These are phyloP conservation scores for Brachymystax lenok DNA, from an alignment of 2,797 vertebrate genomes.

Conservation along the genomic window DNA sequence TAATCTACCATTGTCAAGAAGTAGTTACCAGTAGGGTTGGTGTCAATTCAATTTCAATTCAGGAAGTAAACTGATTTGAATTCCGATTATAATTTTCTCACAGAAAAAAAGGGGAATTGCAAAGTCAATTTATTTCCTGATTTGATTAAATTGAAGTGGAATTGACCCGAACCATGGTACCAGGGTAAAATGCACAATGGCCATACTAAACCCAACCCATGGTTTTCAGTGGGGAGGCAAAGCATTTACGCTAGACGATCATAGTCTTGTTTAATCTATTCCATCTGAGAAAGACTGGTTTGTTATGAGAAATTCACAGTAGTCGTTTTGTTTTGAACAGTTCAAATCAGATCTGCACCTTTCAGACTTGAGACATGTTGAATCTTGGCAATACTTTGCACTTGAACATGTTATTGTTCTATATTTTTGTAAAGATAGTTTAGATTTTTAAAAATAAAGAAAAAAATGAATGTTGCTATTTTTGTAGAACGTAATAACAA, in stretches of 20 bases:
- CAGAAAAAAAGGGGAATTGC: no score
- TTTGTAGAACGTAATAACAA: constrained; percentile 73
- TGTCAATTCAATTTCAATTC: not conserved
- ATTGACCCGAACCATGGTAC: not conserved
- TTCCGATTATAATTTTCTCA: constrained; percentile 2
- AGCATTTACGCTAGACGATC: constrained; percentile 66
- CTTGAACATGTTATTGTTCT: constrained; percentile 84
- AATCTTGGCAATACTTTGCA: constrained; percentile 90
- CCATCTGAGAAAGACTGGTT: constrained; percentile 40
- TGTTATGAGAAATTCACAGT: constrained; percentile 55
- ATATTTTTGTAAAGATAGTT: constrained; percentile 80
- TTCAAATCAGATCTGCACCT: constrained; percentile 77
- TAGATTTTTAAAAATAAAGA: constrained; percentile 64
- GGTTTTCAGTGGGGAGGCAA: constrained; percentile 27
- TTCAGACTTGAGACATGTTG: constrained; percentile 77
- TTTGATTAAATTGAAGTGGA: no score
- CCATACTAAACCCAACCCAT: constrained; percentile 25
- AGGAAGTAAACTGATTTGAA: not conserved
- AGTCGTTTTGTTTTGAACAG: constrained; percentile 61
- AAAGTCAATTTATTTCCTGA: no score
- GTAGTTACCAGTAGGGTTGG: not conserved
- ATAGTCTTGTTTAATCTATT: constrained; percentile 45
- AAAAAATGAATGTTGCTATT: constrained; percentile 73
- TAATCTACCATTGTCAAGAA: not conserved
- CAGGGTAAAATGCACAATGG: constrained; percentile 28